Base-by-base conservation (phyloP, 2,888 invertebrate genomes). In the Cerceris ruficornis region DNA sequence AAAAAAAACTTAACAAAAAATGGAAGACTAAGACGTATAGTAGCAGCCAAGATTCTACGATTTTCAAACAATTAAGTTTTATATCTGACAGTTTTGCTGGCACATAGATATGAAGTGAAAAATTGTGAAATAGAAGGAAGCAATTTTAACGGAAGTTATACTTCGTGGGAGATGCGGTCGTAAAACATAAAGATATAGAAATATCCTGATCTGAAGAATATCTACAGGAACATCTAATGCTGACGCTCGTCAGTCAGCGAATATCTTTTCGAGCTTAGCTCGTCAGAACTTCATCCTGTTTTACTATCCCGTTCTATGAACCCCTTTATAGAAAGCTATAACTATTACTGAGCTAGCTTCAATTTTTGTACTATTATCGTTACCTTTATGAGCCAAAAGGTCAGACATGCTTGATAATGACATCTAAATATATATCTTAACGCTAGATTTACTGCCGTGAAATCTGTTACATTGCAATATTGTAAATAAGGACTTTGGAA, bases 261-360 rank as follows among this genome's bases (percentile, higher is more conserved):
- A 46, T 46, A 46, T 46, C 46, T 46, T 11, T 46, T 46, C 11
- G 46, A 46, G 46, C 46, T 46, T 11, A 11, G 9, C 46, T 11
- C 46, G 46, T 46, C 46, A 11, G 46, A 46, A 46, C 46, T 46
- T 11, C 46, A 46, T 46, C 5, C 46, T 46, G 11, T 11, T 46
- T 11, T 11, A 11, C 46, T 46, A 46, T 46, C 46, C 46, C 46
- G 46, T 46, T 46, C 46, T 6, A 11, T 46, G 46, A 62, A 73
- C 42, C 72, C 54, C 41, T 65, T 46, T 46, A 46, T 46, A 8
- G 46, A 46, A 46, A 8, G 46, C 46, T 46, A 46, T 46, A 46
- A 11, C 46, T 46, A 6, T 11, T 11, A 46, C 46, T 11, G 46
- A 4, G 46, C 46, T 6, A 46, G 11, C 5, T 1, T 46, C 11